A percentile compares a stretch with the other conserved stretches of the same genome.
phyloP scores from a whole-genome alignment of 2,888 invertebrate species.

The Acleris laterana region DNA sequence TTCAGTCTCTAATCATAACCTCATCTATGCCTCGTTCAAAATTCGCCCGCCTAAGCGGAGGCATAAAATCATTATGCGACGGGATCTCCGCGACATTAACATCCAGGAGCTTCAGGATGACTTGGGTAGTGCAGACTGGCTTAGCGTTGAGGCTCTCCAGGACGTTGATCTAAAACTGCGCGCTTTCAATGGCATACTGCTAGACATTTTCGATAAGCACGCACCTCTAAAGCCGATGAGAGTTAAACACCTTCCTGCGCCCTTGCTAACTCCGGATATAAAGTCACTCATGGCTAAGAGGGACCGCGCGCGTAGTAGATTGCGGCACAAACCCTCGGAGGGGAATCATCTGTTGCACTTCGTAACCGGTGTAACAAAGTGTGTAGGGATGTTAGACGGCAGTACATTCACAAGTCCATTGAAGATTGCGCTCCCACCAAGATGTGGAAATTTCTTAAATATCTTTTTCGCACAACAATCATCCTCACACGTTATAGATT shows the following conservation, averaged over 20 bases:
- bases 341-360: neutral
- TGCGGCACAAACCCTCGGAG: neutral
- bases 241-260: constrained; percentile 18
- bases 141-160: neutral
- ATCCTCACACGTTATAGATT: neutral
- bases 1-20: too few species aligned
- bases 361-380: constrained; percentile 21
- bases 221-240: constrained; percentile 16
- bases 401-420: constrained; percentile 22
- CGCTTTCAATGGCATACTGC: constrained; percentile 2
- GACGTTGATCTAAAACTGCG: neutral
- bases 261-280: constrained; percentile 13
- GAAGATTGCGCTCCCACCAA: constrained; percentile 18
- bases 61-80: too few species aligned
- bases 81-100: too few species aligned
- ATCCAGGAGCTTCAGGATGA: neutral
- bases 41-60: too few species aligned
- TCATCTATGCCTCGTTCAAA: too few species aligned
- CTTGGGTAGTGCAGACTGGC: neutral
- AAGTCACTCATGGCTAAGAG: constrained; percentile 8
- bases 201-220: constrained; percentile 5
- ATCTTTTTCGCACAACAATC: constrained; percentile 4
- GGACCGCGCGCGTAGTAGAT: neutral
- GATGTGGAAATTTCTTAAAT: constrained; percentile 27
- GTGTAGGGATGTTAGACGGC: constrained; percentile 21